These are phyloP conservation scores for Phallusia fumigata DNA, from an alignment of 23 tunicate genomes.

Conservation along the genomic window DNA sequence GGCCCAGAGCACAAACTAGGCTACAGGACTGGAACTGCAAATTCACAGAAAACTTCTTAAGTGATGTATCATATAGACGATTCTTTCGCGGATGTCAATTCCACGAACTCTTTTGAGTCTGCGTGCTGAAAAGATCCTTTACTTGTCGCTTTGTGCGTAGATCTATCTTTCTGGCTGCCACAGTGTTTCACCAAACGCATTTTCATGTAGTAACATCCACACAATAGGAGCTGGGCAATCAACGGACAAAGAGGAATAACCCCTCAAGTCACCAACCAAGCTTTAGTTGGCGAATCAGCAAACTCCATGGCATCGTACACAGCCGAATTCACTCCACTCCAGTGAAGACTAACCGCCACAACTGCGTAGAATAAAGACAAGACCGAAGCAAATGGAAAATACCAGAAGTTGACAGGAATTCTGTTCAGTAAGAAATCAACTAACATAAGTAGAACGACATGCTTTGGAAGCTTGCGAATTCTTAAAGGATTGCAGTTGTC, in stretches of 20 bases:
- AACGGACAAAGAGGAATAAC: not conserved
- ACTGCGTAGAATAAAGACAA: not conserved
- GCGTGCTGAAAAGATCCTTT: no score
- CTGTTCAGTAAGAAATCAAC: not conserved
- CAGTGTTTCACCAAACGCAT: not conserved
- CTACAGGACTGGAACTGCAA: no score
- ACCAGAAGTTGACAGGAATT: not conserved
- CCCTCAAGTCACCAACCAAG: not conserved
- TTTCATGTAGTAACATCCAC: not conserved
- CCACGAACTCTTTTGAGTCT: no score
- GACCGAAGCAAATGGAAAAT: not conserved
- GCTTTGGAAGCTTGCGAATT: not conserved
- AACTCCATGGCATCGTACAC: not conserved
- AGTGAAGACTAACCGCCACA: not conserved
- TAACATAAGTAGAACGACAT: not conserved
- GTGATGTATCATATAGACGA: no score
- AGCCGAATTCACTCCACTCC: constrained; percentile 1
- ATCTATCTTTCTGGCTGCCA: not conserved
- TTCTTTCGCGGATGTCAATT: no score
- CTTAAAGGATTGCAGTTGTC: not conserved
- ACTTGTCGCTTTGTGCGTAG: no score
- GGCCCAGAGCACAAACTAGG: no score
- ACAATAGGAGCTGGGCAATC: not conserved
- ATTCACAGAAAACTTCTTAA: no score
- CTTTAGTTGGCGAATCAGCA: not conserved